phyloP scores from a whole-genome alignment of 2,888 invertebrate genomes.

The Agonopterix alstromeriana region DNA sequence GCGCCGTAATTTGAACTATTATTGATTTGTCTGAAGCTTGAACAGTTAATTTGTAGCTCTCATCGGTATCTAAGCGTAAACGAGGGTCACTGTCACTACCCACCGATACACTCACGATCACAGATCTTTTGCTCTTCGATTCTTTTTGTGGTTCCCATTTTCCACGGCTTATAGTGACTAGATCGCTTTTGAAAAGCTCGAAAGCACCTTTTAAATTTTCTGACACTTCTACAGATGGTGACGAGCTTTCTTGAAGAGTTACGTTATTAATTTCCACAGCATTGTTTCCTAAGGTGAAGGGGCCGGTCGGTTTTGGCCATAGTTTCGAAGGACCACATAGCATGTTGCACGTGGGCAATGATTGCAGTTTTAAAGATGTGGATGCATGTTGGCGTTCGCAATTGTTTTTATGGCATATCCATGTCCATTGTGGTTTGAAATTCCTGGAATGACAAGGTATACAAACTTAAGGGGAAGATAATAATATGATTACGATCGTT shows the following conservation, averaged over 20 bases:
- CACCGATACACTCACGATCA: slow-evolving; percentile 64
- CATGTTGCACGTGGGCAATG: slow-evolving; percentile 86
- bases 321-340: slow-evolving; percentile 83
- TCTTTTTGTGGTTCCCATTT: slow-evolving; percentile 11
- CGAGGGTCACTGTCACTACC: slow-evolving; percentile 72
- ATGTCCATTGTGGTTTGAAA: slow-evolving; percentile 83
- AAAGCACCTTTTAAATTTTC: slow-evolving; percentile 70
- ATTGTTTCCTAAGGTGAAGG: slow-evolving; percentile 79
- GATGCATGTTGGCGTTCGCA: slow-evolving; percentile 78
- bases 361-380: slow-evolving; percentile 59
- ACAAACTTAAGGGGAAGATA: too few species aligned
- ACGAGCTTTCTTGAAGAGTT: slow-evolving; percentile 50
- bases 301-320: slow-evolving; percentile 88
- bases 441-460: not conserved
- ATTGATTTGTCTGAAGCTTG: slow-evolving; percentile 63
- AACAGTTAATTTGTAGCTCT: slow-evolving; percentile 82
- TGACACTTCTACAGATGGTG: slow-evolving; percentile 50
- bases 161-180: slow-evolving; percentile 51
- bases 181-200: slow-evolving; percentile 64
- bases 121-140: not conserved
- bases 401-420: slow-evolving; percentile 82
- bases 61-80: slow-evolving; percentile 82
- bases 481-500: too few species aligned
- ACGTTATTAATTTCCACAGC: slow-evolving; percentile 78
- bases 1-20: slow-evolving; percentile 78